Percentiles rank a stretch among this genome's conserved stretches.
These are phyloP conservation scores for Drosophila prolongata DNA, from an alignment of 2,888 invertebrate genomes.

Conservation along the genomic window DNA sequence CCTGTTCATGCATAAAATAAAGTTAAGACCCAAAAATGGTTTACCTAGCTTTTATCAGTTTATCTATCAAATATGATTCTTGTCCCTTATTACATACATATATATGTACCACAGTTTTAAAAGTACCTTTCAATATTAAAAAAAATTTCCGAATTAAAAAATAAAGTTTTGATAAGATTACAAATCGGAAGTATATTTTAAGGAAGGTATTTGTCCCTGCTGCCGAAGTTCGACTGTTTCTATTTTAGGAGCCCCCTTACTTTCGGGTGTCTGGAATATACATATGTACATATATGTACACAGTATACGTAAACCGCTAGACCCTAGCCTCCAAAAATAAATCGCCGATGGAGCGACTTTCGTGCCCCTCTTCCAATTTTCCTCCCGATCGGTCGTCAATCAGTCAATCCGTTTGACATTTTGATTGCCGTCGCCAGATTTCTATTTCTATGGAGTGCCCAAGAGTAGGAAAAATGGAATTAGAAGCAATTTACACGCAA, in stretches of 20 bases:
- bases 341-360: conserved; percentile 34
- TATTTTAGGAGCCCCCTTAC: conserved; percentile 23
- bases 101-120: too few relatives aligned
- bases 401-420: conserved; percentile 65
- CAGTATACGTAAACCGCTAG: conserved; percentile 5
- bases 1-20: too few relatives aligned
- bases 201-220: conserved; percentile 1
- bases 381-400: conserved; percentile 61
- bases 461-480: conserved; percentile 40
- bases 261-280: conserved; percentile 35
- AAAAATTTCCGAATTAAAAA: too few relatives aligned
- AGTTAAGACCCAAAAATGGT: too few relatives aligned
- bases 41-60: too few relatives aligned
- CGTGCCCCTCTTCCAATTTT: conserved; percentile 15
- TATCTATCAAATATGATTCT: too few relatives aligned
- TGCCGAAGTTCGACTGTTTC: conserved; percentile 23
- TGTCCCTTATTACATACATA: too few relatives aligned
- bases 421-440: conserved; percentile 62
- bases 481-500: conserved; percentile 62
- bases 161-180: too few relatives aligned
- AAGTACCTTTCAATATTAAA: too few relatives aligned
- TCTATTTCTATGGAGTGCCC: conserved; percentile 38
- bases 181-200: background rate
- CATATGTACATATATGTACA: background rate
- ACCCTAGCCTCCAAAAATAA: conserved; percentile 36